Base-by-base conservation (phyloP, 2,888 invertebrate species). In the Erannis defoliaria region DNA sequence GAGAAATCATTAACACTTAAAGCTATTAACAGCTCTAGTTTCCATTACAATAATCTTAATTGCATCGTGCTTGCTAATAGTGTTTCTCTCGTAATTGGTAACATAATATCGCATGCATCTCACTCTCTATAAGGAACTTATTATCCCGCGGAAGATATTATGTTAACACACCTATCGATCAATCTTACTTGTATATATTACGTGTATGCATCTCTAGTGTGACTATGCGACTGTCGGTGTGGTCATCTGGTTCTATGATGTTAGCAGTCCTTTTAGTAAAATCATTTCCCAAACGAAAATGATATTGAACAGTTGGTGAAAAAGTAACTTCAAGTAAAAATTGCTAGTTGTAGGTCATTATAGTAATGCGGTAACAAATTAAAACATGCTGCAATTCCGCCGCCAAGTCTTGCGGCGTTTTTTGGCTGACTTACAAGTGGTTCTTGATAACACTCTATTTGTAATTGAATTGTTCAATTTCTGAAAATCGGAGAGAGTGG, bases 81-180 rank as follows among this genome's bases (percentile, higher is more conserved):
- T 33, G 38, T 51, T 48, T 40, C 16, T 35, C 45, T 46, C 6
- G 12, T 43, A 61, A 31, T 55, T 38, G 33, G 43, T 19, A n/a
- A 16, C 35, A 19, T 43, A 37, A 18, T 55, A 40, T 53, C 40
- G 10, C 54, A 42, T 37, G 29, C 35, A 59, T 51, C 48, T 42
- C 14, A 23, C 10, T 46, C 21, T 45, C 31, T 54, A 48, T 5
- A 48, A 56, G 63, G 58, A 61, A 68, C 54, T 61, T 48, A 35
- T 55, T 43, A 56, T 12, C 31, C 16, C 50, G n/a, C 58, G 56
- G 58, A 66, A 63, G 53, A 61, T 31, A 43, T 55, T 60, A 43
- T 57, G 45, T 56, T 61, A 62, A 55, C 45, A 42, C 54, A 55
- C 35, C 58, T 59, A 55, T 57, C 3, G 18, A 38, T 38, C 18